Evolutionary conservation across 1,140 invertebrate species (phyloP).

Genomic region (Drosophila asahinai): DNA sequence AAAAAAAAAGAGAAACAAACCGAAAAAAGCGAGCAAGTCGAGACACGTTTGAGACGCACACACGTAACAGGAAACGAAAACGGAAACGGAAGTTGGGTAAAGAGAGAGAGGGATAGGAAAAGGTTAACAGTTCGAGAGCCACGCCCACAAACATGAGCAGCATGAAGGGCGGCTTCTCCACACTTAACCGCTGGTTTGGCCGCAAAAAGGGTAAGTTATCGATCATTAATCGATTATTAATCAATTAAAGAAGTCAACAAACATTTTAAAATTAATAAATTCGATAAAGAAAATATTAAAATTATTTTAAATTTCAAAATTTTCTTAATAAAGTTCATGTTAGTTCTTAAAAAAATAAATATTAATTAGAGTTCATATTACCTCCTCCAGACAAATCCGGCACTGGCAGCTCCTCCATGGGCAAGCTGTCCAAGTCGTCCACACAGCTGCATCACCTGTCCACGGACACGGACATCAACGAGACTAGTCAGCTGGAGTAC

Average conservation of each 20-base stretch:
- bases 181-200: conserved; percentile 84
- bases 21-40: conserved; percentile 11
- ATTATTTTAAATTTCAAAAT: no score
- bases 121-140: conserved; percentile 20
- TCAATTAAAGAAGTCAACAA: not conserved
- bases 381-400: conserved; percentile 55
- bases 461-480: conserved; percentile 70
- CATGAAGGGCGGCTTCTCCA: conserved; percentile 84
- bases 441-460: conserved; percentile 80
- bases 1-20: not conserved
- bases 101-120: conserved; percentile 11
- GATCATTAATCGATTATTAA: not conserved
- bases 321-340: no score
- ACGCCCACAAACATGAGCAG: conserved; percentile 76
- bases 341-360: not conserved
- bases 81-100: conserved; percentile 16
- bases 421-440: conserved; percentile 81
- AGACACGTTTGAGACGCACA: conserved; percentile 6
- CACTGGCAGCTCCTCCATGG: conserved; percentile 58
- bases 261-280: no score
- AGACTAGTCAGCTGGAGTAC: conserved; percentile 84
- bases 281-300: not conserved
- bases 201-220: conserved; percentile 77
- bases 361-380: not conserved
- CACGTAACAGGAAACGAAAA: conserved; percentile 16